Conservation (phyloP, 1,140 invertebrate species). For the Paracyclopina nana region DNA sequence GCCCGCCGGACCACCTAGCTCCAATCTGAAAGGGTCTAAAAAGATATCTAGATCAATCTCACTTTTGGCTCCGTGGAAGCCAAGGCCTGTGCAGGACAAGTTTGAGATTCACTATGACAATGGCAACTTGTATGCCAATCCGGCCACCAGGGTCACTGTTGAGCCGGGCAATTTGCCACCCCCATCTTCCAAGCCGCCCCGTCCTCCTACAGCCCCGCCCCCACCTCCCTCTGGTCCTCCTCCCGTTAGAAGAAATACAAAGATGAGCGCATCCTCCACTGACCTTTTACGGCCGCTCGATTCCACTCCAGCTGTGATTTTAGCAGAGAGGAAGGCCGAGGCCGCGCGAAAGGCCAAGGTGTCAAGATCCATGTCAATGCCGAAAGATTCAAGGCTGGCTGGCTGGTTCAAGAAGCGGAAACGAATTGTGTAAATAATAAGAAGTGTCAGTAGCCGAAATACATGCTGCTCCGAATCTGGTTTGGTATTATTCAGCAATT, state of each 20-base stretch:
- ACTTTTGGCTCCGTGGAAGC: constrained; percentile 58
- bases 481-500: too few species aligned
- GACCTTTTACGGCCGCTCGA: too few species aligned
- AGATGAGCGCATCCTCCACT: too few species aligned
- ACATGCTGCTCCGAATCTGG: too few species aligned
- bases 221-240: too few species aligned
- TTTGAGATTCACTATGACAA: constrained; percentile 21
- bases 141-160: constrained; percentile 14
- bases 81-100: constrained; percentile 30
- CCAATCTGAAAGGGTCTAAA: constrained; percentile 15
- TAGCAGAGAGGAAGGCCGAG: too few species aligned
- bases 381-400: constrained; percentile 23
- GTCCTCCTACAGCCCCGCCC: too few species aligned
- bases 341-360: constrained; percentile 18
- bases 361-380: constrained; percentile 23
- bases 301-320: too few species aligned
- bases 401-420: constrained; percentile 23
- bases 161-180: constrained; percentile 15
- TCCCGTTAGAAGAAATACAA: too few species aligned
- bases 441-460: too few species aligned
- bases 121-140: constrained; percentile 17
- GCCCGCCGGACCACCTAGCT: not conserved
- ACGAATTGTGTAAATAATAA: too few species aligned
- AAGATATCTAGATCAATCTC: constrained; percentile 53
- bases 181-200: constrained; percentile 8